Conservation (phyloP, 1,140 invertebrate genomes). For the Temnothorax curvispinosus region DNA sequence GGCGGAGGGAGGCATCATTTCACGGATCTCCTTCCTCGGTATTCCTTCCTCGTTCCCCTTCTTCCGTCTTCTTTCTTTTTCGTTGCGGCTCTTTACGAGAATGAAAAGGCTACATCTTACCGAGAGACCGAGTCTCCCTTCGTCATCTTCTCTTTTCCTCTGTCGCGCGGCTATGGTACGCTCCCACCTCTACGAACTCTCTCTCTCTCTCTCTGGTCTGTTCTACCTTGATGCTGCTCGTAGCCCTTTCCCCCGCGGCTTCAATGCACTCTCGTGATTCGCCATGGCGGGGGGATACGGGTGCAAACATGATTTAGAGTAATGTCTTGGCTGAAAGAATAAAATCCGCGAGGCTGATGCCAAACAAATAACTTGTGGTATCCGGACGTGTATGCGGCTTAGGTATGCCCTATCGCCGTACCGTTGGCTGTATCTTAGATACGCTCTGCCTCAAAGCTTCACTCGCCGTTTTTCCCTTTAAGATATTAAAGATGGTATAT, state of each 20-base stretch:
- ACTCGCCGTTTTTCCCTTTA: conserved; percentile 16
- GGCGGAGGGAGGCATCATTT: conserved; percentile 24
- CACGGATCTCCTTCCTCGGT: conserved; percentile 36
- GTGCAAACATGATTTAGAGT: conserved; percentile 81
- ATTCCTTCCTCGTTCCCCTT: conserved; percentile 34
- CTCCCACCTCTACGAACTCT: conserved; percentile 1
- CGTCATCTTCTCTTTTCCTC: conserved; percentile 45
- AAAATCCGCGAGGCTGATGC: conserved; percentile 77
- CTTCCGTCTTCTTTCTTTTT: conserved; percentile 48
- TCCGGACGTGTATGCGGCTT: conserved; percentile 60
- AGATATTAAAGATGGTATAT: conserved; percentile 46
- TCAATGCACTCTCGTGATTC: conserved; percentile 56
- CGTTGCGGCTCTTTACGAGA: conserved; percentile 71
- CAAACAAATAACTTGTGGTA: conserved; percentile 78
- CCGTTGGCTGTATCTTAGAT: not conserved
- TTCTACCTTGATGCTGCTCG: conserved; percentile 12
- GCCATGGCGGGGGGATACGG: conserved; percentile 57
- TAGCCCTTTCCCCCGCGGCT: not conserved
- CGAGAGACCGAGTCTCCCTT: conserved; percentile 33
- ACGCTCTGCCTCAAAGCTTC: not conserved
- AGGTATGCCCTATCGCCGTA: conserved; percentile 43
- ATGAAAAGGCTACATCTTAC: conserved; percentile 73
- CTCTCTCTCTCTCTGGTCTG: not conserved
- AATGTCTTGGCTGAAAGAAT: conserved; percentile 77
- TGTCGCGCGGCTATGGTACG: not conserved